Base-by-base conservation (phyloP, 1,140 invertebrate genomes). In the Drosophila mauritiana region DNA sequence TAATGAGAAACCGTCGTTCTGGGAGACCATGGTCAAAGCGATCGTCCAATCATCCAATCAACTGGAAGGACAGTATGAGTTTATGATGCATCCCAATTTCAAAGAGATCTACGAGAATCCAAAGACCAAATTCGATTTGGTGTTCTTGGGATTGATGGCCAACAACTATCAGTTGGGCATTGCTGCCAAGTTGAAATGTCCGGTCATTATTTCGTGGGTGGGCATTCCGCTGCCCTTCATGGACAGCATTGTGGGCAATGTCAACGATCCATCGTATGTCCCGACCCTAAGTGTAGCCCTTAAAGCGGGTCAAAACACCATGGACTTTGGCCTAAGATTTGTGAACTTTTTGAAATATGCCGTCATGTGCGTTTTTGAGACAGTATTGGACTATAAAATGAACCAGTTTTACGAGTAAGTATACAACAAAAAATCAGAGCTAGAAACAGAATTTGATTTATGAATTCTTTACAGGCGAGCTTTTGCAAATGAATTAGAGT, bases 81-180 rank as follows among this genome's bases (percentile, higher is more conserved):
- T 74, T 8, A 10, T 82, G 3, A 54, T 39, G 6, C 70, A 90
- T 64, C 43, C 75, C 2, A 73, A 73, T 15, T 88, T 91, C 2
- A 73, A 62, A 15, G 15, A 46, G 1, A 55, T 91, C 12, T 91
- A 91, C 36, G 78, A 69, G 25, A 55, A 55, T 5, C 67, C 67
- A 0, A 15, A 88, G 0, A 80, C 76, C 1, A 79, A 88, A 40
- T 91, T 80, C 36, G 91, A 92, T 69, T 27, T 92, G 22, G 58
- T 91, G 36, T 58, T 91, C 22, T 17, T 80, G 36, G 91, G 89
- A 4, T 57, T 59, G 11, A 80, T 92, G 46, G n/a, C 70, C 7
- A 92, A 92, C 15, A 64, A 78, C 17, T 92, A 82, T 31, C 72
- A 90, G 34, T 25, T 92, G 51, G 89, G 89, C 8, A 52, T 92